Conservation (phyloP, 2,888 invertebrate genomes). For the Aplocera efformata region DNA sequence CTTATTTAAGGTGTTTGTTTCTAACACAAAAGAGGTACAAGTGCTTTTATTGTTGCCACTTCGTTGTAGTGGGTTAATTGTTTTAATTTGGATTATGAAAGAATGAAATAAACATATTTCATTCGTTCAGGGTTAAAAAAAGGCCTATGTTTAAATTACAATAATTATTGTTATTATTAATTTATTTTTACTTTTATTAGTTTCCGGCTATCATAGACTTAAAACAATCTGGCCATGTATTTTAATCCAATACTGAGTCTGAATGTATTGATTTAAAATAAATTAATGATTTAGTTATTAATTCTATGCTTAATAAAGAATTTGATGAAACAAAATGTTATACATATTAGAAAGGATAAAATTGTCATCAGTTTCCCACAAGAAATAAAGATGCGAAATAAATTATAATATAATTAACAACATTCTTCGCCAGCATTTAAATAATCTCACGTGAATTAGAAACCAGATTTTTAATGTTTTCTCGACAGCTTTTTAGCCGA, state of each 20-base stretch:
- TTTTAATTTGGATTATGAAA: slow-evolving; percentile 16
- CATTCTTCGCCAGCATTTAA: slow-evolving; percentile 38
- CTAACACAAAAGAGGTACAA: slow-evolving; percentile 22
- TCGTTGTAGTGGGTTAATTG: slow-evolving; percentile 20
- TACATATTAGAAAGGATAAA: background rate
- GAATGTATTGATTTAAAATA: too few relatives aligned
- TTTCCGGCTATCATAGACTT: too few relatives aligned
- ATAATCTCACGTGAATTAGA: slow-evolving; percentile 22
- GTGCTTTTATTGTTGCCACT: slow-evolving; percentile 18
- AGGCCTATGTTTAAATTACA: too few relatives aligned
- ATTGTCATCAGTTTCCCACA: background rate
- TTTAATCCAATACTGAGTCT: too few relatives aligned
- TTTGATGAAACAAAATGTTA: too few relatives aligned
- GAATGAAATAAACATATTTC: too few relatives aligned
- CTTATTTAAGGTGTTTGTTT: slow-evolving; percentile 17
- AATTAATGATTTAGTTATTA: too few relatives aligned
- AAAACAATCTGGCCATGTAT: too few relatives aligned
- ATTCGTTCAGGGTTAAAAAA: slow-evolving; percentile 11
- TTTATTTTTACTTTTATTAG: too few relatives aligned
- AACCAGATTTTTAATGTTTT: slow-evolving; percentile 24
- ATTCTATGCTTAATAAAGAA: too few relatives aligned
- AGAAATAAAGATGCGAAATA: slow-evolving; percentile 6
- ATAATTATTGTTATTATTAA: too few relatives aligned
- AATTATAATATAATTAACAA: slow-evolving; percentile 35
- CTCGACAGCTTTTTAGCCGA: slow-evolving; percentile 10